Evolutionary conservation across 2,797 vertebrate species (phyloP).

Genomic region (Sphenopsis melanotis): DNA sequence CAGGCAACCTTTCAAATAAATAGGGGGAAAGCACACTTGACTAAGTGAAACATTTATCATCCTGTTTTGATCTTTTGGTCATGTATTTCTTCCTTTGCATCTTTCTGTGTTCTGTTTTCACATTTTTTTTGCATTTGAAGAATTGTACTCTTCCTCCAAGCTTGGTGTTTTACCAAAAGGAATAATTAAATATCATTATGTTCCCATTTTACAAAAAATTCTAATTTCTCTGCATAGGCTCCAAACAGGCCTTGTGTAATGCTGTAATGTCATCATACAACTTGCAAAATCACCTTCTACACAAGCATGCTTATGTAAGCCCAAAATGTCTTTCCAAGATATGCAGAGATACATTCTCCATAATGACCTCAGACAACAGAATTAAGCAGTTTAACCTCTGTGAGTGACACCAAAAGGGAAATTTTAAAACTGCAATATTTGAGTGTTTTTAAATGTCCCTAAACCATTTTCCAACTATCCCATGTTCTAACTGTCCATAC

Average conservation of each 20-base stretch:
- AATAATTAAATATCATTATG: not conserved
- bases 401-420: not conserved
- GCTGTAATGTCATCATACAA: not conserved
- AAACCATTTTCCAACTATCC: not conserved
- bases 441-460: not conserved
- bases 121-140: not conserved
- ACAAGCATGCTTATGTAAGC: not conserved
- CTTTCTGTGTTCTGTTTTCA: not conserved
- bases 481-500: not conserved
- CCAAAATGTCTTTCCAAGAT: not conserved
- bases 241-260: not conserved
- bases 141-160: not conserved
- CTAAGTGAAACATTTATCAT: not conserved
- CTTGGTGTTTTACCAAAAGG: not conserved
- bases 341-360: not conserved
- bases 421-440: not conserved
- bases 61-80: not conserved
- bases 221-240: not conserved
- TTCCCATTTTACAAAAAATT: not conserved
- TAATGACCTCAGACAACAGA: not conserved
- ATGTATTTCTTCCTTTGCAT: accelerated
- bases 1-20: not conserved
- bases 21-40: not conserved
- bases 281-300: not conserved
- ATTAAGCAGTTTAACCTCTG: not conserved